Percentiles rank a stretch among this genome's conserved stretches.
phyloP scores from a whole-genome alignment of 2,888 invertebrate species.

The Chrysina gloriosa region DNA sequence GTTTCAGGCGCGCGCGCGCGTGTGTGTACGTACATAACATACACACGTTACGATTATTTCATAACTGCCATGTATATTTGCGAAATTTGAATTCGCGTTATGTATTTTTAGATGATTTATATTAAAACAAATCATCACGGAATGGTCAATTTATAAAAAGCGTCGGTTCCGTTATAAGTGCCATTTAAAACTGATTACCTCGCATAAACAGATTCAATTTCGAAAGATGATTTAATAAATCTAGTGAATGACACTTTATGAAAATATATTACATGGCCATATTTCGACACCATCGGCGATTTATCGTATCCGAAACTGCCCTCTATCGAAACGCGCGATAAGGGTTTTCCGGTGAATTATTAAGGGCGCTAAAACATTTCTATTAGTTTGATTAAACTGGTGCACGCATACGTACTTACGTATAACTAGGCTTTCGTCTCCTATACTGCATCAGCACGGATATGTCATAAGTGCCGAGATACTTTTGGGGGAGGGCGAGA shows the following conservation, averaged over 20 bases:
- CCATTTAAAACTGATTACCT: slow-evolving; percentile 62
- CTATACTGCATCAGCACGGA: slow-evolving; percentile 56
- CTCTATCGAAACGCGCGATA: slow-evolving; percentile 51
- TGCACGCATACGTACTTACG: slow-evolving; percentile 26
- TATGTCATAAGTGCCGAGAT: slow-evolving; percentile 55
- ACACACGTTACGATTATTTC: neutral
- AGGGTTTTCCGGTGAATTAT: slow-evolving; percentile 59
- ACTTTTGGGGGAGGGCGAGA: slow-evolving; percentile 35
- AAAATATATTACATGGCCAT: slow-evolving; percentile 63
- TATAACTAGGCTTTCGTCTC: slow-evolving; percentile 44
- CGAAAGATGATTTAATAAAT: slow-evolving; percentile 64
- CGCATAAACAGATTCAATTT: slow-evolving; percentile 62
- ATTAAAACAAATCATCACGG: slow-evolving; percentile 41
- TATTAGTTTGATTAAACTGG: slow-evolving; percentile 64
- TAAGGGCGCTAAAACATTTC: slow-evolving; percentile 58
- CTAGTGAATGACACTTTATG: slow-evolving; percentile 65
- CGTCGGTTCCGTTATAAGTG: slow-evolving; percentile 44
- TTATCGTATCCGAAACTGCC: slow-evolving; percentile 52
- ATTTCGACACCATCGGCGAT: slow-evolving; percentile 56
- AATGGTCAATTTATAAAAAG: slow-evolving; percentile 42
- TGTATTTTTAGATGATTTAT: slow-evolving; percentile 41
- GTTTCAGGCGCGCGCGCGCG: neutral
- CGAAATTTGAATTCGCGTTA: slow-evolving; percentile 38
- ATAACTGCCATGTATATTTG: slow-evolving; percentile 9
- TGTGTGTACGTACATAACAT: neutral